These are phyloP conservation scores for Andricus curvator DNA, from an alignment of 2,888 invertebrate genomes.

Conservation along the genomic window DNA sequence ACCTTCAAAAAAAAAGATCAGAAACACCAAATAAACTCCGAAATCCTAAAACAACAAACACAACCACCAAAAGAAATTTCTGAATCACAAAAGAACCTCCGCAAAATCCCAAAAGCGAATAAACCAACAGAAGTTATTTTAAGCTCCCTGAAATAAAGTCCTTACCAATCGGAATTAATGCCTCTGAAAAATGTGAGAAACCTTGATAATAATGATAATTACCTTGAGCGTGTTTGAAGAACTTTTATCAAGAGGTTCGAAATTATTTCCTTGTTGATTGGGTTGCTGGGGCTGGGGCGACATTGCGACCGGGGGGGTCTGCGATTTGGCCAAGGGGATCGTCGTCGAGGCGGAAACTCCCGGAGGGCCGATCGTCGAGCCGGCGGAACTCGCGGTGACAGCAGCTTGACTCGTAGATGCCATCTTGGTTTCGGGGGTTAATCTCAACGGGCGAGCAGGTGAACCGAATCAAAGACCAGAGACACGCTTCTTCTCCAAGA, in stretches of 20 bases:
- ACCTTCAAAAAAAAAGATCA: background rate
- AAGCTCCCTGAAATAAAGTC: background rate
- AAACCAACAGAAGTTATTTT: background rate
- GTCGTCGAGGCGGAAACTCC: constrained; percentile 55
- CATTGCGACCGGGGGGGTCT: constrained; percentile 47
- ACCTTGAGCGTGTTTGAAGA: constrained; percentile 77
- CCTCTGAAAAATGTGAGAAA: background rate
- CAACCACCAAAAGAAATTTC: background rate
- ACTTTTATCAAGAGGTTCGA: constrained; percentile 75
- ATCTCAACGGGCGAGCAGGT: background rate
- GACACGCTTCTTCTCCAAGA: constrained; percentile 5
- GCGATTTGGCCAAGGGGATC: constrained; percentile 55
- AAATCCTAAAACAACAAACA: background rate
- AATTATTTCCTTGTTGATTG: constrained; percentile 68
- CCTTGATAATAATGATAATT: constrained; percentile 39
- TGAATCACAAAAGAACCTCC: background rate
- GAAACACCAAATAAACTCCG: background rate
- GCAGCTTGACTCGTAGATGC: constrained; percentile 71
- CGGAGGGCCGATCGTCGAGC: constrained; percentile 66
- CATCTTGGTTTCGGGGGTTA: constrained; percentile 61
- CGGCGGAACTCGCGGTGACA: constrained; percentile 58
- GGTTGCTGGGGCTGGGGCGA: constrained; percentile 56
- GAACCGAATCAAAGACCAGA: background rate
- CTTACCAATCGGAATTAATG: background rate
- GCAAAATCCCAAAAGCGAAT: background rate